Evolutionary conservation across 53 echinoderm and acorn worm genomes (phyloP).

Genomic region (Echinometra lucunter): DNA sequence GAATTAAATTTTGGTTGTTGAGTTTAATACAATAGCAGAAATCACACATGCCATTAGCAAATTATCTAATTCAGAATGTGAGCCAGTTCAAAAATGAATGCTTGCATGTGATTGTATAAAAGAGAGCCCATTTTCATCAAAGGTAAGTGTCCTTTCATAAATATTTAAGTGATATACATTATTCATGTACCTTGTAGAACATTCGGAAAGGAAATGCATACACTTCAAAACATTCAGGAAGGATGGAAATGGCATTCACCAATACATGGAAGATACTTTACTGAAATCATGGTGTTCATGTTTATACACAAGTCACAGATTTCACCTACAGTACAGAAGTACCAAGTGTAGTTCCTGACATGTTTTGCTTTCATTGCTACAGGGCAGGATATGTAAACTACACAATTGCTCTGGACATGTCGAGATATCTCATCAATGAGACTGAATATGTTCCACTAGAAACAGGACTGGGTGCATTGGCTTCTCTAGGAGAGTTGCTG

Average conservation of each 20-base stretch:
- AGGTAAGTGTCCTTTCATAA: too few relatives aligned
- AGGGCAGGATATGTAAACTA: constrained; percentile 86
- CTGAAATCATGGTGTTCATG: neutral
- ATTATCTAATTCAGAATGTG: too few relatives aligned
- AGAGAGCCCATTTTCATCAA: too few relatives aligned
- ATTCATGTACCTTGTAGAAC: neutral
- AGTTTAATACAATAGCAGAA: too few relatives aligned
- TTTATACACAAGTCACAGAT: neutral
- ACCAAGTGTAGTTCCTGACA: neutral
- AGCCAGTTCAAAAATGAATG: too few relatives aligned
- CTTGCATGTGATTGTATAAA: too few relatives aligned
- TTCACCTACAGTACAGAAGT: neutral
- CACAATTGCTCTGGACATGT: constrained; percentile 73
- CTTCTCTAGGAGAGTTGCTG: constrained; percentile 73
- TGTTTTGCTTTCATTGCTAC: constrained; percentile 1
- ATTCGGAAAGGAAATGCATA: neutral
- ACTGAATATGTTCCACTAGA: constrained; percentile 80
- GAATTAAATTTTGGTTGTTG: neutral
- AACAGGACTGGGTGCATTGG: constrained; percentile 73
- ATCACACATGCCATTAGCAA: too few relatives aligned
- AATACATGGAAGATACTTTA: neutral
- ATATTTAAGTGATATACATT: neutral
- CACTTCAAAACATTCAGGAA: neutral
- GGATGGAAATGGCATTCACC: neutral
- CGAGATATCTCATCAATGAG: constrained; percentile 79